Conservation (phyloP, 2,113 vertebrate species). For the Hemicordylus capensis region DNA sequence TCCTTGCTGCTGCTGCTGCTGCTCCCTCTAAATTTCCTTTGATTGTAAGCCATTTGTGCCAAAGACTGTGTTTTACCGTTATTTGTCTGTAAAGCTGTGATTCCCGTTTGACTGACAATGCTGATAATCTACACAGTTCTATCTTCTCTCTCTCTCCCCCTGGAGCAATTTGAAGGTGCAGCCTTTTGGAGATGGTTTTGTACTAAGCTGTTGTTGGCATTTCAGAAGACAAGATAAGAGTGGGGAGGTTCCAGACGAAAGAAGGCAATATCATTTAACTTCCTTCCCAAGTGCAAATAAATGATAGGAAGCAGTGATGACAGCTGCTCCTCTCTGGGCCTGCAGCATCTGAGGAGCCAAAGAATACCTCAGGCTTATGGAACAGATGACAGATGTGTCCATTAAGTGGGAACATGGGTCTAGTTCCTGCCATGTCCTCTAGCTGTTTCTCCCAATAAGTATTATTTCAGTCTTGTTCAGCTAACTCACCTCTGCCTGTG, state of each 20-base stretch:
- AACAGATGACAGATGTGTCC: conserved; percentile 17
- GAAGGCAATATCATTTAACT: not conserved
- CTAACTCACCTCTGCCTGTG: conserved; percentile 10
- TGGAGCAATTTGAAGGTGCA: not conserved
- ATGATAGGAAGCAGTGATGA: conserved; percentile 9
- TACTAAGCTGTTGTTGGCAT: not conserved
- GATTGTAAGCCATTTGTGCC: not conserved
- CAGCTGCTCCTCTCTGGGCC: not conserved
- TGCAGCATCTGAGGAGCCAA: not conserved
- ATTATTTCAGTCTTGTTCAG: conserved; percentile 18
- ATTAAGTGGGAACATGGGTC: not conserved
- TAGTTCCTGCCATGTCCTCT: conserved; percentile 15
- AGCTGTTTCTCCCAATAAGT: not conserved
- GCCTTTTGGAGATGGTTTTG: not conserved
- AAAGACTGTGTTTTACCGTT: not conserved
- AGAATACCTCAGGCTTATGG: conserved; percentile 4
- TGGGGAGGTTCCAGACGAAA: not conserved
- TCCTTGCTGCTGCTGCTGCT: not conserved
- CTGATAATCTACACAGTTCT: not conserved
- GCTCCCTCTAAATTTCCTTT: not conserved
- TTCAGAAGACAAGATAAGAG: not conserved
- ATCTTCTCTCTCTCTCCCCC: not conserved
- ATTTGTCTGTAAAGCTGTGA: not conserved
- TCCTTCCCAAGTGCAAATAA: conserved; percentile 11
- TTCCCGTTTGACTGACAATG: not conserved